Evolutionary conservation across 2,113 vertebrate species (phyloP).

Genomic region (Motacilla alba): DNA sequence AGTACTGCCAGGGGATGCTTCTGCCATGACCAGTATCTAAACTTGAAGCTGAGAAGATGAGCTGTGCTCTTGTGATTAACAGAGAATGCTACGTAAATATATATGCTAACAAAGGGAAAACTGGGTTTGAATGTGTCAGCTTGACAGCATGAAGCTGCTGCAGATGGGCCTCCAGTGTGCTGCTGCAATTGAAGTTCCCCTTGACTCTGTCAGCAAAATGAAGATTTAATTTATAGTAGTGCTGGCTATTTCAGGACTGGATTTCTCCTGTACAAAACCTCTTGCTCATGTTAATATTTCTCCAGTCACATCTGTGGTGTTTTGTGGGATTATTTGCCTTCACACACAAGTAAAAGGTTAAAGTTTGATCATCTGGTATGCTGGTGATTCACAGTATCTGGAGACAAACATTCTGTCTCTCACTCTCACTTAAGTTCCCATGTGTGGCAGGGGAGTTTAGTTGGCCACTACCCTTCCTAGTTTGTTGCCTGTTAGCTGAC

Average conservation of each 20-base stretch:
- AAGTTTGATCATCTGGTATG: not conserved
- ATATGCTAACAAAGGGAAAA: not conserved
- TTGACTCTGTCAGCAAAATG: not conserved
- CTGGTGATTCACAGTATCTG: not conserved
- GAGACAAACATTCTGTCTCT: not conserved
- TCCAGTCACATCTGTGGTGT: not conserved
- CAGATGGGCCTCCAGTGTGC: not conserved
- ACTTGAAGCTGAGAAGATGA: slow-evolving; percentile 13
- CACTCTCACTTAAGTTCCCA: not conserved
- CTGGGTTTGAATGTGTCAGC: not conserved
- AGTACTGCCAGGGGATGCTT: not conserved
- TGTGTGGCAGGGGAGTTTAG: not conserved
- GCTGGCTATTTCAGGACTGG: not conserved
- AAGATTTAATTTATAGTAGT: not conserved
- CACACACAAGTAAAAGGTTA: not conserved
- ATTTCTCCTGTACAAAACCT: not conserved
- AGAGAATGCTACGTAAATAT: not conserved
- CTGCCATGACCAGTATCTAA: not conserved
- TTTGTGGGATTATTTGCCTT: not conserved
- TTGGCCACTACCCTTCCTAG: not conserved
- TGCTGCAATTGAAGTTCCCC: not conserved
- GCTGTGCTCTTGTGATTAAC: not conserved
- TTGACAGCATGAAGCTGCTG: not conserved
- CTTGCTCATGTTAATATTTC: not conserved
- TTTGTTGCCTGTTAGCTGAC: not conserved